These are phyloP conservation scores for Erythrocebus patas DNA, from an alignment of 2,113 vertebrate genomes.

Conservation along the genomic window DNA sequence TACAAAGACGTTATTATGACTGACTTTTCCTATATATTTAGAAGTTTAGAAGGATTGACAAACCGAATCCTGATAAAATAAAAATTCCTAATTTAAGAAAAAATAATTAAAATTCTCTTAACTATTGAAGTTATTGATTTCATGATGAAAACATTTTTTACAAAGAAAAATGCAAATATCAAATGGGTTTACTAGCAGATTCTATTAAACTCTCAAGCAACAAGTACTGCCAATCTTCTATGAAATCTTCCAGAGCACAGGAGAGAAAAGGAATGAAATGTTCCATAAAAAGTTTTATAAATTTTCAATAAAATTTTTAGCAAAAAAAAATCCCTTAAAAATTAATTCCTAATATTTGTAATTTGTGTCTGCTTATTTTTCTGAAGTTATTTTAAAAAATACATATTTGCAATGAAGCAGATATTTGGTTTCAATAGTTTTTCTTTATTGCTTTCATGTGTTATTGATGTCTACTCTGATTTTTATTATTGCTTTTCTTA, in stretches of 20 bases:
- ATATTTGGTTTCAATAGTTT: not conserved
- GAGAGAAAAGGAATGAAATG: not conserved
- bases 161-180: not conserved
- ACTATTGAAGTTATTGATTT: not conserved
- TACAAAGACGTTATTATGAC: not conserved
- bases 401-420: not conserved
- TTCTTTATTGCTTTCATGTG: not conserved
- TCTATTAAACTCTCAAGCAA: not conserved
- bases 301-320: not conserved
- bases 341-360: not conserved
- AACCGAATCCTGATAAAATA: not conserved
- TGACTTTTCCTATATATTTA: too few species aligned
- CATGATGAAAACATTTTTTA: not conserved
- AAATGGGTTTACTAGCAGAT: not conserved
- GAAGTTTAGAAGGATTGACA: not conserved
- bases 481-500: not conserved
- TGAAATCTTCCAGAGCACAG: not conserved
- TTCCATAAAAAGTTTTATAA: not conserved
- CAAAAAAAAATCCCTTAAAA: not conserved
- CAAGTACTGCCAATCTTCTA: not conserved
- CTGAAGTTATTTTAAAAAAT: not conserved
- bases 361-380: not conserved
- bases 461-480: not conserved
- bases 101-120: not conserved
- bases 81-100: not conserved